phyloP scores from a whole-genome alignment of 37 sponge, comb jelly and placozoan genomes.

The Amphimedon queenslandica region DNA sequence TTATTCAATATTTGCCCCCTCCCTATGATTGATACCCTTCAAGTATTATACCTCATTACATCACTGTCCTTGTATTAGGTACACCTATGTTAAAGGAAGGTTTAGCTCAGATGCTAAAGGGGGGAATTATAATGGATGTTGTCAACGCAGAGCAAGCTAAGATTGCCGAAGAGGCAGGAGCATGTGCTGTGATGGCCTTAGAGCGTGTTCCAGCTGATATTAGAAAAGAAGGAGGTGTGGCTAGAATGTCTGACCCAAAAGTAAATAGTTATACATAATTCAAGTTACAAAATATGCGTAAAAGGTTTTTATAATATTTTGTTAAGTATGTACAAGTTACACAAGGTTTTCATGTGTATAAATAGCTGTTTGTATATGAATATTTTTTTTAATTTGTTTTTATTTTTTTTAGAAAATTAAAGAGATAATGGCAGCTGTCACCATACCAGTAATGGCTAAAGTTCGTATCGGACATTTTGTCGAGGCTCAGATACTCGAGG shows the following conservation, averaged over 20 bases:
- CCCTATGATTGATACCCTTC: too few relatives aligned
- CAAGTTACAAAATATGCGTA: too few relatives aligned
- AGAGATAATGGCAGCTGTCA: slow-evolving; percentile 63
- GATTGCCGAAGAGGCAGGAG: slow-evolving; percentile 81
- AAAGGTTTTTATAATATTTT: too few relatives aligned
- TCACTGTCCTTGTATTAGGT: too few relatives aligned
- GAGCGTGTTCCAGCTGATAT: slow-evolving; percentile 83
- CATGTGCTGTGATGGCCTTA: slow-evolving; percentile 82
- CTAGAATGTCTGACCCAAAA: slow-evolving; percentile 78
- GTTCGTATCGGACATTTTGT: slow-evolving; percentile 81
- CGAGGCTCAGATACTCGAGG: slow-evolving; percentile 80
- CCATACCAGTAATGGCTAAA: slow-evolving; percentile 90
- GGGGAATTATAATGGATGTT: slow-evolving; percentile 87
- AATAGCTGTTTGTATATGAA: neutral
- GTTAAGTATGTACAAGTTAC: too few relatives aligned
- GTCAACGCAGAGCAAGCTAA: slow-evolving; percentile 66
- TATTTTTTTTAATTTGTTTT: neutral
- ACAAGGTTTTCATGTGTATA: too few relatives aligned
- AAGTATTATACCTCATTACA: too few relatives aligned
- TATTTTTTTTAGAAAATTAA: slow-evolving; percentile 37
- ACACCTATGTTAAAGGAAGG: slow-evolving; percentile 60
- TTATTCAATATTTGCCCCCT: too few relatives aligned
- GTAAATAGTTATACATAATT: slow-evolving; percentile 4
- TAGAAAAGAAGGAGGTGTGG: slow-evolving; percentile 74
- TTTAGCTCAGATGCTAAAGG: slow-evolving; percentile 79